Conservation (phyloP, 2,888 invertebrate genomes). For the Eupeodes latifasciatus region DNA sequence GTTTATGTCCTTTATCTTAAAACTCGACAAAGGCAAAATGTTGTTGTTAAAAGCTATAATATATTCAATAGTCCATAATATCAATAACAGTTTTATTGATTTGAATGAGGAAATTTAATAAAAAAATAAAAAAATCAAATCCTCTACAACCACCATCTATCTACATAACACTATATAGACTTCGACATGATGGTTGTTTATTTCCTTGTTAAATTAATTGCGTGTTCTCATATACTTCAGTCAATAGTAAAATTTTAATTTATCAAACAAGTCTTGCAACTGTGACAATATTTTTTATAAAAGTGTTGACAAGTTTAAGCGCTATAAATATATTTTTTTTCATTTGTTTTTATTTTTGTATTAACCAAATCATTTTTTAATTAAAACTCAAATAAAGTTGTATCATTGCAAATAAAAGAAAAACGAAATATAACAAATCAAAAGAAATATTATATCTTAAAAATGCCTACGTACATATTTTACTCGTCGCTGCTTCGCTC, state of each 20-base stretch:
- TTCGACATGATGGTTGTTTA: not conserved
- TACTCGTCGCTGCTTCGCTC: no score
- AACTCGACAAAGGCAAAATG: no score
- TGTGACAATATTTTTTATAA: slow-evolving; percentile 1
- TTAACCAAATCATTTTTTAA: not conserved
- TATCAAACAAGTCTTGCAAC: slow-evolving; percentile 5
- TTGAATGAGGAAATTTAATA: not conserved
- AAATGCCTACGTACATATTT: no score
- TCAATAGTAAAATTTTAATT: slow-evolving; percentile 10
- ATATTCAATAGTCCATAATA: no score
- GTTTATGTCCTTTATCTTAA: no score
- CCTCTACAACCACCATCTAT: not conserved
- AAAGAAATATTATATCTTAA: not conserved
- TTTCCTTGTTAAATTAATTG: slow-evolving; percentile 6
- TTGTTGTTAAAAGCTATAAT: no score
- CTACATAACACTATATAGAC: not conserved
- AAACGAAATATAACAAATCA: not conserved
- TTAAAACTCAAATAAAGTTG: slow-evolving; percentile 1
- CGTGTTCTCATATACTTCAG: not conserved
- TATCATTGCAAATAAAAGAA: not conserved
- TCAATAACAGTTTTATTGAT: not conserved
- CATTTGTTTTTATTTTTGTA: not conserved
- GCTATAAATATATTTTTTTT: not conserved
- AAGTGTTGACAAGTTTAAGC: slow-evolving; percentile 2
- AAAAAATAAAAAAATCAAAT: not conserved